Conservation (phyloP, 2,113 vertebrate species). For the Sturnira hondurensis region DNA sequence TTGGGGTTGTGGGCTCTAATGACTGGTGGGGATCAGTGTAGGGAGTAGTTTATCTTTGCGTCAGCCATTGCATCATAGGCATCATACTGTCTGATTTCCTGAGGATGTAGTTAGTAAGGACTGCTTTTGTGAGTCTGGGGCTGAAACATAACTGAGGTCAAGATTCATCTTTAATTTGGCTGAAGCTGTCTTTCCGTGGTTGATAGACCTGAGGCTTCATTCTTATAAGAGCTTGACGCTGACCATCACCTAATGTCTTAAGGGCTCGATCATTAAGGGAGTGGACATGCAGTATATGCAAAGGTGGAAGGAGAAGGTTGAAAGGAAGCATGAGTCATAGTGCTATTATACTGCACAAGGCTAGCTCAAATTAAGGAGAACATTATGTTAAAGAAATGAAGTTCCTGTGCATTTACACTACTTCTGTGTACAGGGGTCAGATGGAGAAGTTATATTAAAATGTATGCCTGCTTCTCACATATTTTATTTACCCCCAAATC, state of each 20-base stretch:
- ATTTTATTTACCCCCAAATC: background rate
- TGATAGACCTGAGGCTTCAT: background rate
- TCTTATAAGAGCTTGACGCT: background rate
- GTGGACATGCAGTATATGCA: background rate
- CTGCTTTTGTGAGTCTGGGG: background rate
- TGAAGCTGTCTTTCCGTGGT: background rate
- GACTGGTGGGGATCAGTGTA: background rate
- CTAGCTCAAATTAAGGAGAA: background rate
- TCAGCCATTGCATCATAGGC: background rate
- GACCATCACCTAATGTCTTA: background rate
- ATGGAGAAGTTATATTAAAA: background rate
- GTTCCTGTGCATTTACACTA: background rate
- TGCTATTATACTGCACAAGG: background rate
- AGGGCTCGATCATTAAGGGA: background rate
- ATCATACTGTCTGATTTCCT: background rate
- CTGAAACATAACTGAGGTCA: background rate
- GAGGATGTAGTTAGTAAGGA: background rate
- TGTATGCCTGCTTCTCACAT: background rate
- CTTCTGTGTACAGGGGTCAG: background rate
- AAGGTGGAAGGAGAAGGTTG: background rate
- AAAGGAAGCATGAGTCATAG: background rate
- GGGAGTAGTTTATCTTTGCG: background rate
- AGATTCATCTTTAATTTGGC: background rate
- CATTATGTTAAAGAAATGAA: background rate
- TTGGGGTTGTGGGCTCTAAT: background rate